phyloP scores from a whole-genome alignment of 2,888 invertebrate genomes.

The Glomeris marginata region DNA sequence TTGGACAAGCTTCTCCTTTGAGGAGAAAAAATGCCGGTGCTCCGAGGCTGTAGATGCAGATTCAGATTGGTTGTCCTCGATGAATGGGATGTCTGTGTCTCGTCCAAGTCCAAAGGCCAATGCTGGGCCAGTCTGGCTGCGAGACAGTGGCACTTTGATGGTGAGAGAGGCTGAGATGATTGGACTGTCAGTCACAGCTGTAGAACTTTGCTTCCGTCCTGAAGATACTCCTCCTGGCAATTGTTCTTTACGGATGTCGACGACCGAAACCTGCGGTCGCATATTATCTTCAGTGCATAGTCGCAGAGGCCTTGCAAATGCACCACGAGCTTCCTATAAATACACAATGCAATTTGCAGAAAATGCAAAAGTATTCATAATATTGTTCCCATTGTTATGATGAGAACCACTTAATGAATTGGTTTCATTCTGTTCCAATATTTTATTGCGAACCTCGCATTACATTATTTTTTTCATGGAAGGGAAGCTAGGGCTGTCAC shows the following conservation, averaged over 20 bases:
- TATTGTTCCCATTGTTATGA: too few species aligned
- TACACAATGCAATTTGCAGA: too few species aligned
- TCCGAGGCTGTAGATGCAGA: conserved; percentile 12
- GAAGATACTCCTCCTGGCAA: conserved; percentile 16
- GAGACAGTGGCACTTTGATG: conserved; percentile 18
- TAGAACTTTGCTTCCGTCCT: conserved; percentile 22
- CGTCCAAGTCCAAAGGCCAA: conserved; percentile 42
- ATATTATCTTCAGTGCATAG: conserved; percentile 1
- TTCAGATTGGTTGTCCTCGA: conserved; percentile 37
- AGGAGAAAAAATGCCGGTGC: conserved; percentile 11
- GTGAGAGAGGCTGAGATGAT: conserved; percentile 14
- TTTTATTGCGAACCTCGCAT: too few species aligned
- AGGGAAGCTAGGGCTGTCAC: too few species aligned
- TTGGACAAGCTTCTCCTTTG: background rate
- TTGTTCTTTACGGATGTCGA: conserved; percentile 14
- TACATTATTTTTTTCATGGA: too few species aligned
- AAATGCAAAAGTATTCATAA: too few species aligned
- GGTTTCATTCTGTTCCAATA: too few species aligned
- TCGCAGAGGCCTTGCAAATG: conserved; percentile 11
- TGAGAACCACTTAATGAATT: too few species aligned
- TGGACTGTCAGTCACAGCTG: conserved; percentile 24
- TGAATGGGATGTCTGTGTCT: conserved; percentile 47
- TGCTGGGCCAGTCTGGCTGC: conserved; percentile 29
- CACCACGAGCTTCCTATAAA: conserved; percentile 6
- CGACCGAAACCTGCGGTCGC: conserved; percentile 11